Evolutionary conservation across 2,888 invertebrate genomes (phyloP).

Genomic region (Tiphia femorata): DNA sequence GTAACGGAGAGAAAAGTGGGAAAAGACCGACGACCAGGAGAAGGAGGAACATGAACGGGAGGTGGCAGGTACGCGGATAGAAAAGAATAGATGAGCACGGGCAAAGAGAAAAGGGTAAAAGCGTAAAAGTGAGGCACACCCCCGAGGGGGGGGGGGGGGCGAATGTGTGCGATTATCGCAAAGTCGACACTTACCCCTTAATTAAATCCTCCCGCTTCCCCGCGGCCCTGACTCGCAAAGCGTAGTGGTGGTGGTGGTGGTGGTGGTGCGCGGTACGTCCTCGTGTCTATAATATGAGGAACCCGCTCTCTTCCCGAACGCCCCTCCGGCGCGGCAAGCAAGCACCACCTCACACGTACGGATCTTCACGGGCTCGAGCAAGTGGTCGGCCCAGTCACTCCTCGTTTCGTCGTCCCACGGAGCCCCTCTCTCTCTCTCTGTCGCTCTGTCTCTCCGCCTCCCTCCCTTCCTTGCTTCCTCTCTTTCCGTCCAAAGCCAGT

Average conservation of each 20-base stretch:
- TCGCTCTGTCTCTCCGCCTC: neutral
- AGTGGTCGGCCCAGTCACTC: too few species aligned
- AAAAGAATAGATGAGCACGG: neutral
- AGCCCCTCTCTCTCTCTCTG: neutral
- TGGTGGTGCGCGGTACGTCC: too few species aligned
- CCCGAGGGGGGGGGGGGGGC: neutral
- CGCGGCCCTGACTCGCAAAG: neutral
- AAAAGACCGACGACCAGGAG: too few species aligned
- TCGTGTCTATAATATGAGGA: too few species aligned
- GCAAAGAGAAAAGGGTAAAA: neutral
- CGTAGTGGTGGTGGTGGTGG: neutral
- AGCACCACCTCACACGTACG: too few species aligned
- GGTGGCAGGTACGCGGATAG: neutral
- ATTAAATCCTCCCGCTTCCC: slow-evolving; percentile 32
- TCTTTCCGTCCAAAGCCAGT: slow-evolving; percentile 22
- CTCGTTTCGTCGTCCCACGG: too few species aligned
- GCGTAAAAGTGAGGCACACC: neutral
- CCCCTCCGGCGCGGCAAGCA: too few species aligned
- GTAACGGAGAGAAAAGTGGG: too few species aligned
- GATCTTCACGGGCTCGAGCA: too few species aligned
- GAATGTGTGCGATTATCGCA: slow-evolving; percentile 11
- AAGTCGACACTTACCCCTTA: slow-evolving; percentile 26
- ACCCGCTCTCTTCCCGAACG: too few species aligned
- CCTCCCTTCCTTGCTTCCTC: neutral
- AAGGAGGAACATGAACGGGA: neutral